These are phyloP conservation scores for Schizopygopsis pylzovi DNA, from an alignment of 2,797 vertebrate species.

Conservation along the genomic window DNA sequence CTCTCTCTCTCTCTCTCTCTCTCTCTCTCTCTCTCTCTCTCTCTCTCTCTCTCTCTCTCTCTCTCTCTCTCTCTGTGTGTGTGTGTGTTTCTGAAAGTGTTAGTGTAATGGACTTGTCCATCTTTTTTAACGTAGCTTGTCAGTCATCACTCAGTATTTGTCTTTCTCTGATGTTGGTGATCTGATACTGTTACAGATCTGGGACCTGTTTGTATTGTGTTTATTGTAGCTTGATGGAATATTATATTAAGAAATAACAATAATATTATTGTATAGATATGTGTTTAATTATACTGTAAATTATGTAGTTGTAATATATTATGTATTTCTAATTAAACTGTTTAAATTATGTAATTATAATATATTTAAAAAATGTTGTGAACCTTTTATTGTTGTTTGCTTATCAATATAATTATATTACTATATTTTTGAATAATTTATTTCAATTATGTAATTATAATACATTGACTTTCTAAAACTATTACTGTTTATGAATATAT, in stretches of 20 bases:
- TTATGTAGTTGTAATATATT: neutral
- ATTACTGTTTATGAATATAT: neutral
- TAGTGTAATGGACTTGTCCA: neutral
- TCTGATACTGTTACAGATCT: neutral
- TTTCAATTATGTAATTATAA: neutral
- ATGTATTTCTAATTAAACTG: neutral
- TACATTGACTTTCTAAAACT: neutral
- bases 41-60: neutral
- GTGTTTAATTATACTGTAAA: too few species aligned
- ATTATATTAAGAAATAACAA: too few species aligned
- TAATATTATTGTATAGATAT: too few species aligned
- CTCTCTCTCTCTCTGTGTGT: neutral
- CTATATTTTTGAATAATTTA: too few species aligned
- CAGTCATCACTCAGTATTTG: conserved; percentile 6
- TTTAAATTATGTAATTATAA: neutral
- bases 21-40: neutral
- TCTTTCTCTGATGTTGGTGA: conserved; percentile 3
- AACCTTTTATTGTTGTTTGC: too few species aligned
- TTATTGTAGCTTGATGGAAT: neutral
- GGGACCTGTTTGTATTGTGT: neutral
- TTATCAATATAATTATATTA: too few species aligned
- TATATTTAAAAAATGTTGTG: neutral
- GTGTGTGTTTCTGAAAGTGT: neutral
- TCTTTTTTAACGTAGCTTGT: conserved; percentile 4
- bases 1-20: neutral